These are phyloP conservation scores for Etheostoma spectabile DNA, from an alignment of 2,113 vertebrate species.

Conservation along the genomic window DNA sequence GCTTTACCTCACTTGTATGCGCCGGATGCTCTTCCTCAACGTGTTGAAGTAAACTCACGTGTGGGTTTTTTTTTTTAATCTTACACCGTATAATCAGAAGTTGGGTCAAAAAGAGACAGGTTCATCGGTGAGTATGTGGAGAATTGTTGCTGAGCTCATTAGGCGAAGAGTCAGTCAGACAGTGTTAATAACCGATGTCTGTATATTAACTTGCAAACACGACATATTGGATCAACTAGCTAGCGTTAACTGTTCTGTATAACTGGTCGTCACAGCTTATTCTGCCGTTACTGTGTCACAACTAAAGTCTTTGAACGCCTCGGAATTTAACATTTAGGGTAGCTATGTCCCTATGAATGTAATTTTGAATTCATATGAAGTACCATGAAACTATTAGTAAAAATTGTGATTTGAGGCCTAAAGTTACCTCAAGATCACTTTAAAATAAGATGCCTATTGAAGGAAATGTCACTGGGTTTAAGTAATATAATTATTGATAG, in stretches of 20 bases:
- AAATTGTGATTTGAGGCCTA: background rate
- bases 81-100: background rate
- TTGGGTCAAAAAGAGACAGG: background rate
- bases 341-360: background rate
- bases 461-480: background rate
- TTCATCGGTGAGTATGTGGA: conserved; percentile 59
- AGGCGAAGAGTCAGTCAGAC: background rate
- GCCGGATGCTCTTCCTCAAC: conserved; percentile 70
- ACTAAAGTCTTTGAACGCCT: background rate
- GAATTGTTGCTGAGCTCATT: rapidly evolving
- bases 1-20: conserved; percentile 42
- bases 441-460: background rate
- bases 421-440: background rate
- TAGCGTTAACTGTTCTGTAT: background rate
- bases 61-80: conserved; percentile 40
- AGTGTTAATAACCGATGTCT: background rate
- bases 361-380: background rate
- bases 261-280: background rate
- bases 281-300: conserved; percentile 5
- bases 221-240: no score
- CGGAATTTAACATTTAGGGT: background rate
- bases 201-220: background rate
- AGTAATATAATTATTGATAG: no score
- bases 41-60: conserved; percentile 72
- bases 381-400: background rate